Conservation (phyloP, 2,797 vertebrate genomes). For the Microcaecilia unicolor region DNA sequence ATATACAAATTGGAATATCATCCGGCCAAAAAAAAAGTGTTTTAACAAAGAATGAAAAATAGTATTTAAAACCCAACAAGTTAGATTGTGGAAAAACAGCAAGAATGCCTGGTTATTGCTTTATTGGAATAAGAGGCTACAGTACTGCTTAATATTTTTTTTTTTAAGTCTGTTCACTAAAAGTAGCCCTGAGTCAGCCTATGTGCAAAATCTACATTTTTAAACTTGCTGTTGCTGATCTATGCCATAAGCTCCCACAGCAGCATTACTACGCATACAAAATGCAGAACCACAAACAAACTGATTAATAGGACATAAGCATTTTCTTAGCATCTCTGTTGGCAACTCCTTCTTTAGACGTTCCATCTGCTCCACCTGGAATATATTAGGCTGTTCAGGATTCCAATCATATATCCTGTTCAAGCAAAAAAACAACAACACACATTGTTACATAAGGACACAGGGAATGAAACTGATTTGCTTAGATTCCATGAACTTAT, state of each 20-base stretch:
- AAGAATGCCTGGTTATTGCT: conserved; percentile 57
- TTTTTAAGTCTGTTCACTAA: conserved; percentile 8
- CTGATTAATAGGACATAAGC: conserved; percentile 65
- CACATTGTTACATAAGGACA: too few species aligned
- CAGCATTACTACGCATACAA: conserved; percentile 40
- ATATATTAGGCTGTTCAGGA: conserved; percentile 79
- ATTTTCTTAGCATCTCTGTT: conserved; percentile 70
- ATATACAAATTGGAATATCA: conserved; percentile 25
- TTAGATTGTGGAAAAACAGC: conserved; percentile 31
- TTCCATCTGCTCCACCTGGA: conserved; percentile 88
- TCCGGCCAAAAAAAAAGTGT: conserved; percentile 37
- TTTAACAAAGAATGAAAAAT: conserved; percentile 21
- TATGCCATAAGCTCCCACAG: conserved; percentile 33
- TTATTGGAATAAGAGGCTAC: conserved; percentile 32
- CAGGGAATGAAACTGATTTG: too few species aligned
- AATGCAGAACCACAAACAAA: conserved; percentile 54
- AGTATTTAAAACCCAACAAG: conserved; percentile 24
- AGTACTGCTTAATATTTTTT: conserved; percentile 15
- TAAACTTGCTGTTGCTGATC: conserved; percentile 38
- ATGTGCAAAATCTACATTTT: background rate
- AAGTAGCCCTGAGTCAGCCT: conserved; percentile 11
- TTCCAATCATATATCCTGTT: conserved; percentile 83
- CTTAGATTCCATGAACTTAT: too few species aligned
- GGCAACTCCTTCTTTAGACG: conserved; percentile 77
- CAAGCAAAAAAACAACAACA: conserved; percentile 13